Evolutionary conservation across 2,888 invertebrate species (phyloP).

Genomic region (Hanleya hanleyi): DNA sequence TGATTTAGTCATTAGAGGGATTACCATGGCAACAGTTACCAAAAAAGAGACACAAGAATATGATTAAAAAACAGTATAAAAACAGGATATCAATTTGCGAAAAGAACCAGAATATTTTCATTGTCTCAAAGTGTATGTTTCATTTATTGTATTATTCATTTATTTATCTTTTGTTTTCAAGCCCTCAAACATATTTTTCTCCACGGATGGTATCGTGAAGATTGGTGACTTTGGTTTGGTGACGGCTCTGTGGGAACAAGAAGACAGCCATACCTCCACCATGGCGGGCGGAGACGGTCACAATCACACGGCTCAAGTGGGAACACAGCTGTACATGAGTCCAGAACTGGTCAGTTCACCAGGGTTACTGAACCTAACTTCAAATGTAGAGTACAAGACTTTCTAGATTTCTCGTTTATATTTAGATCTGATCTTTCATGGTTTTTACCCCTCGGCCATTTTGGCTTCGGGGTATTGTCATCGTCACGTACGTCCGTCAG

Average conservation of each 20-base stretch:
- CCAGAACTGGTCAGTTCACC: slow-evolving; percentile 92
- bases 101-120: no score
- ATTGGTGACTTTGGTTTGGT: slow-evolving; percentile 99
- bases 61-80: no score
- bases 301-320: slow-evolving; percentile 77
- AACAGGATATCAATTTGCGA: no score
- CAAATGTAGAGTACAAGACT: background rate
- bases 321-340: slow-evolving; percentile 98
- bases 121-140: no score
- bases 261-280: slow-evolving; percentile 38
- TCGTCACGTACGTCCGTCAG: no score
- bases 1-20: no score
- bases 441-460: no score
- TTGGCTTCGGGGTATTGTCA: no score
- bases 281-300: slow-evolving; percentile 22
- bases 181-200: slow-evolving; percentile 95
- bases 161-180: slow-evolving; percentile 73
- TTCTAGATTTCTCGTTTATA: background rate
- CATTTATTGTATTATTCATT: no score
- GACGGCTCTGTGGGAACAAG: slow-evolving; percentile 83
- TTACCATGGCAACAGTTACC: no score
- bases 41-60: no score
- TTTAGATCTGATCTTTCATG: no score
- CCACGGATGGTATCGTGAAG: slow-evolving; percentile 91
- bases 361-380: background rate